Evolutionary conservation across 2,797 vertebrate species (phyloP).

Genomic region (Valencia hispanica): DNA sequence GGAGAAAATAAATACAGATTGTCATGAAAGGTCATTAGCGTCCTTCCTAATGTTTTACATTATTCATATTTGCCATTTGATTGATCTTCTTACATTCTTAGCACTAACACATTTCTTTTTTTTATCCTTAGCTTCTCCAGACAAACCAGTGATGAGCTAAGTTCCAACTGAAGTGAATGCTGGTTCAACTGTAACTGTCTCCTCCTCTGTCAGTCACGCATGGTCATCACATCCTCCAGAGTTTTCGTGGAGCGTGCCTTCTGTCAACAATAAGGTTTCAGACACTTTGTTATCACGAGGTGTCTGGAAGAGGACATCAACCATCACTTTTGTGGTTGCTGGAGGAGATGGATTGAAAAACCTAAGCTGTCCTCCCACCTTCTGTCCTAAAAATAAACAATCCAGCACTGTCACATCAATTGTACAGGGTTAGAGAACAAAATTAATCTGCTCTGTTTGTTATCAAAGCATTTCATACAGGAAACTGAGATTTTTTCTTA

Average conservation of each 20-base stretch:
- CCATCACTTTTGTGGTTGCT: slow-evolving; percentile 55
- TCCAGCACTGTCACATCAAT: slow-evolving; percentile 35
- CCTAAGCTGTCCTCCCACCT: slow-evolving; percentile 60
- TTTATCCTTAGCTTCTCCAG: slow-evolving; percentile 59
- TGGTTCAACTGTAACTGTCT: slow-evolving; percentile 48
- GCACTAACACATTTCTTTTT: background rate
- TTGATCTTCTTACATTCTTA: background rate
- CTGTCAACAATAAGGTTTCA: slow-evolving; percentile 22
- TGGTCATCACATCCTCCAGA: slow-evolving; percentile 65
- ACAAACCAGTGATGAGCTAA: slow-evolving; percentile 56
- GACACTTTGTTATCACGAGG: slow-evolving; percentile 24
- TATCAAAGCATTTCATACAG: background rate
- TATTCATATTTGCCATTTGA: background rate
- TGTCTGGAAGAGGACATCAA: slow-evolving; percentile 64
- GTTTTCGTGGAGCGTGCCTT: slow-evolving; percentile 66
- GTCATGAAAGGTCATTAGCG: slow-evolving; percentile 65
- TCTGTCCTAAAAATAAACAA: slow-evolving; percentile 53
- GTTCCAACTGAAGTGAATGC: slow-evolving; percentile 57
- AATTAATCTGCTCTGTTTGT: background rate
- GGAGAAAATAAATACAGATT: slow-evolving; percentile 34
- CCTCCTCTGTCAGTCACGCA: slow-evolving; percentile 71
- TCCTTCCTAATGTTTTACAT: background rate
- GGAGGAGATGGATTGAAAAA: slow-evolving; percentile 51
- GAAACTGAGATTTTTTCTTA: background rate
- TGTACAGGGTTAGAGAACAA: slow-evolving; percentile 57